Base-by-base conservation (phyloP, 1,140 invertebrate species). In the Drosophila persimilis region DNA sequence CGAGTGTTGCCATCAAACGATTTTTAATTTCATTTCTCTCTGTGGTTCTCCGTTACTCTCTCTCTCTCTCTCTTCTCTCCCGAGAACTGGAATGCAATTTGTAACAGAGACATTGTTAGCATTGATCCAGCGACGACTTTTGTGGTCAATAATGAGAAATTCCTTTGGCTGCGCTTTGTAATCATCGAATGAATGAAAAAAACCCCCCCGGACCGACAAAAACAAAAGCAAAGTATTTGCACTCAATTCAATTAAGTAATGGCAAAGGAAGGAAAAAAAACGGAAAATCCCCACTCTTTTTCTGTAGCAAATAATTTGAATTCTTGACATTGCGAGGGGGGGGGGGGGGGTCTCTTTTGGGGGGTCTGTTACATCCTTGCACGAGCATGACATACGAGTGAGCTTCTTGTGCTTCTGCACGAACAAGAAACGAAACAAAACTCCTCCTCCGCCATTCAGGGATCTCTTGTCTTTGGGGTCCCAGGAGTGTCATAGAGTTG, bases 101-200 rank as follows among this genome's bases (percentile, higher is more conserved):
- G 53, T 47, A 74, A 65, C 71, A 74, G 60, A 74, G 71, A 77
- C 67, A 86, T 69, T 85, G 76, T 85, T 77, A 73, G 70, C 73
- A 71, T 73, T 83, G 53, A 56, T 58, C 65, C 70, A n/a, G 45
- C 54, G 50, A 61, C 65, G 83, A 86, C 69, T 86, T 86, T 59
- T 86, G 81, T 81, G 81, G 81, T 86, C 81, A 81, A 86, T 86
- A 86, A 86, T 86, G 81, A 85, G 81, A 86, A 86, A 86, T 86
- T 88, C 81, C 77, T 78, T 54, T 75, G 83, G 81, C 60, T 54
- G 56, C 55, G 83, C 66, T 80, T 73, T 58, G 66, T 61, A 84
- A 70, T 76, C 56, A 75, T 62, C 57, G 52, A 61, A 31, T 35
- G 65, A 22, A 57, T 43, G 56, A 56, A 59, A 67, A 59, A 56